phyloP scores from a whole-genome alignment of 2,888 invertebrate genomes.

The Dichetophora obliterata region DNA sequence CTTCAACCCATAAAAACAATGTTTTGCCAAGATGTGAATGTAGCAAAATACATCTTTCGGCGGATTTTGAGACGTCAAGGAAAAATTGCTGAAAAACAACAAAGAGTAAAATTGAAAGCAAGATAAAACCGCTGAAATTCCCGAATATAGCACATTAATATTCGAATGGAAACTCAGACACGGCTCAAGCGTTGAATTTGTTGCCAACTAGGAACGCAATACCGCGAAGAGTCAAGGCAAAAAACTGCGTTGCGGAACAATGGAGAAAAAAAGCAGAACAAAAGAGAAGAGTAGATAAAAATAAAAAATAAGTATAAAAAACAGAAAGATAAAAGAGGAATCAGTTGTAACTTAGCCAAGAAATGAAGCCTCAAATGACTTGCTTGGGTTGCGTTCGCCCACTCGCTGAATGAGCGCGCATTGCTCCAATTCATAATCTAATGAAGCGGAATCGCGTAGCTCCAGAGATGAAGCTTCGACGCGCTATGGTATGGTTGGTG shows the following conservation, averaged over 20 bases:
- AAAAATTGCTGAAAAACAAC: constrained; percentile 1
- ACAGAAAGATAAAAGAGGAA: neutral
- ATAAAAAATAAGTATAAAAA: neutral
- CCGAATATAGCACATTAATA: constrained; percentile 26
- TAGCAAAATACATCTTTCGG: too few relatives aligned
- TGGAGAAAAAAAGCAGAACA: neutral
- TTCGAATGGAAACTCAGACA: neutral
- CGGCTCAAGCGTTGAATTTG: neutral
- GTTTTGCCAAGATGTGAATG: too few relatives aligned
- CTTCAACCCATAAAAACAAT: too few relatives aligned
- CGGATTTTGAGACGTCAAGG: too few relatives aligned
- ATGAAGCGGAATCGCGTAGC: constrained; percentile 38
- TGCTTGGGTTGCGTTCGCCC: neutral
- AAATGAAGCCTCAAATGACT: constrained; percentile 20
- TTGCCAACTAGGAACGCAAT: constrained; percentile 10
- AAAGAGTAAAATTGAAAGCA: neutral
- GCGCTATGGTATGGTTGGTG: neutral
- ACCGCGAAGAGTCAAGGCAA: neutral
- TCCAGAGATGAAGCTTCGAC: neutral
- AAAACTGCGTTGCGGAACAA: neutral
- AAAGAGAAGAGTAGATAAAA: neutral
- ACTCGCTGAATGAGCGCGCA: neutral
- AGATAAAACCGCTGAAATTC: constrained; percentile 18
- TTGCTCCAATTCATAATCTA: constrained; percentile 34
- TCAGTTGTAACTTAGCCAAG: constrained; percentile 21